phyloP scores from a whole-genome alignment of 2,113 vertebrate genomes.

The Triplophysa siluroides region DNA sequence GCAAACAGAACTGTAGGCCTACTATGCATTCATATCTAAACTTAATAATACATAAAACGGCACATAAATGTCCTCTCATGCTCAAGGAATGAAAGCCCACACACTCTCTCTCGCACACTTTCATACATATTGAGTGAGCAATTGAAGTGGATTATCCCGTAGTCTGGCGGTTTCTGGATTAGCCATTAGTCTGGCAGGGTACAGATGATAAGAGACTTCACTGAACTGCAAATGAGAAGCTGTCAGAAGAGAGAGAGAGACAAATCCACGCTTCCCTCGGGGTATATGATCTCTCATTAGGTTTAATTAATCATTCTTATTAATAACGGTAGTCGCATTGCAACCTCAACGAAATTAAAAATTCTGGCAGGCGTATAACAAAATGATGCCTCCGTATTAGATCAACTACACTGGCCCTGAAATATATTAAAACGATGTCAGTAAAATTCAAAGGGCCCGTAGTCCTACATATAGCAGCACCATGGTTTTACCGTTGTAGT shows the following conservation, averaged over 20 bases:
- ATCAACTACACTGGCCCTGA: conserved; percentile 6
- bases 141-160: conserved; percentile 63
- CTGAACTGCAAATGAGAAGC: conserved; percentile 27
- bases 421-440: background rate
- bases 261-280: conserved; percentile 15
- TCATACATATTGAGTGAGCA: conserved; percentile 35
- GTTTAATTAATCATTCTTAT: conserved; percentile 40
- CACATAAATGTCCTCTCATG: background rate
- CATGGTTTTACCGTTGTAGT: too few species aligned
- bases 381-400: background rate
- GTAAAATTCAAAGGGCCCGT: too few species aligned
- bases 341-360: conserved; percentile 10
- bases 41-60: background rate
- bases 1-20: background rate
- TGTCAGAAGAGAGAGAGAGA: conserved; percentile 26
- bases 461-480: too few species aligned
- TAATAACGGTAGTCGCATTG: conserved; percentile 7
- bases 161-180: conserved; percentile 57
- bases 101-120: background rate
- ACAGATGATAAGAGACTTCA: conserved; percentile 36
- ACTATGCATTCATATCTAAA: background rate
- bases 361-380: conserved; percentile 8
- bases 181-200: conserved; percentile 51
- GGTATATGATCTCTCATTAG: conserved; percentile 39
- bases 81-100: background rate